Evolutionary conservation across 2,797 vertebrate species (phyloP), one percentile per base, ranked within the genome.

Genomic region (Cyprinella venusta): DNA sequence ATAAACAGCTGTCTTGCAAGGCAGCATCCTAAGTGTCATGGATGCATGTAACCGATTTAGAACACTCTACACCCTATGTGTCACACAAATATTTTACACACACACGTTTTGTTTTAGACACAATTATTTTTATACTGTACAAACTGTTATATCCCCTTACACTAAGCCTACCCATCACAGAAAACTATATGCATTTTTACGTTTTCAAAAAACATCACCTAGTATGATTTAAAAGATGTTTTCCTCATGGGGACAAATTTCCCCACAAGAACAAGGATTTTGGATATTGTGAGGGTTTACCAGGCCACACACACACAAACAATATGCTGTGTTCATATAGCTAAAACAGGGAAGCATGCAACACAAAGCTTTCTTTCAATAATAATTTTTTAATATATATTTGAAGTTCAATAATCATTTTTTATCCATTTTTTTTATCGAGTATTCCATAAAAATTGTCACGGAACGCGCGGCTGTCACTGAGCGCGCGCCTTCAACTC

Each of bases 1-100:
- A 33, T 9, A 48, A 59, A 61, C 21, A 40, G 8, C 52, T 76
- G 52, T 64, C 18, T 56, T 63, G 24, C 45, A 64, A 61, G 76
- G 40, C 59, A 64, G 76, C 9, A 65, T 78, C 19, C 26, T n/a
- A 50, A 36, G 30, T 67, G 15, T 67, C 63, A 67, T 67, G 76
- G 26, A 67, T 79, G 33, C 21, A 67, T 52, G 45, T 67, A 45
- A 52, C 76, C 30, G 30, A 18, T 79, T 79, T 79, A 63, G 45
- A 52, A 67, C 76, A 65, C 76, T 79, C 63, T 50, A 50, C 48
- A 50, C 16, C 16, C 16, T 40, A 26, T n/a, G 30, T 70, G 68
- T 26, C 70, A 72, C 4, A 59, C 59, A 30, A 7, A 30, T 63
- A 61, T 26, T 24, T 26, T 5, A 48, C 45, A 16, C 13, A 61